Evolutionary conservation across 2,888 invertebrate genomes (phyloP), one percentile per base, ranked within the genome.

Genomic region (Cabera pusaria): DNA sequence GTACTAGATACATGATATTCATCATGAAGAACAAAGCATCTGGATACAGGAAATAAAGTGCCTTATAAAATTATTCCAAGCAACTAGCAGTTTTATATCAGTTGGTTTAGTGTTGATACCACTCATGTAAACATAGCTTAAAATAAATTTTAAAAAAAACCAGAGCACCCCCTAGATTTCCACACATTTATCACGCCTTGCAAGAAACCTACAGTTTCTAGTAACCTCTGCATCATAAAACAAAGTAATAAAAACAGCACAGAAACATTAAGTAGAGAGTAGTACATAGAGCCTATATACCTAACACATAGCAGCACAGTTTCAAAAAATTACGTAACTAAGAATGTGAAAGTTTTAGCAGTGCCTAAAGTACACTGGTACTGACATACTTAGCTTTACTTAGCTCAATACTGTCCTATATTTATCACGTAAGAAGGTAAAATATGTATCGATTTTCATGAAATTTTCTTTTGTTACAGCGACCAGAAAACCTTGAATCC

Each of bases 401-500:
- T 36, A 33, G 23, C 24, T 8, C 14, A 35, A 34, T 29, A 14
- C 20, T 40, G 29, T 17, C 35, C 41, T 35, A 35, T 41, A 31
- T 41, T 25, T 25, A 31, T 31, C 8, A 31, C 16, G 10, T 29
- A 24, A 22, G 16, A 25, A 22, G 11, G 9, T 31, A 10, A 36
- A 12, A 9, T 25, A 12, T 9, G 9, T 25, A 36, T 36, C 14
- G 22, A 42, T 42, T 35, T 41, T 36, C 31, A 31, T 22, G 10
- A 31, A 31, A 31, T 39, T 56, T 68, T 64, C 67, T 66, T 71
- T 81, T 87, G 82, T 93, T 93, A 39, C 92, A 94, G 94, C 91
- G 93, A 89, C 92, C 93, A 80, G 94, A 94, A 91, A 93, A 92
- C 83, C 89, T 94, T 72, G 93, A 94, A 74, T 90, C 93, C 71